Evolutionary conservation across 2,113 vertebrate species (phyloP), one percentile per base, ranked within the genome.

Genomic region (Chascanopsetta lugubris): DNA sequence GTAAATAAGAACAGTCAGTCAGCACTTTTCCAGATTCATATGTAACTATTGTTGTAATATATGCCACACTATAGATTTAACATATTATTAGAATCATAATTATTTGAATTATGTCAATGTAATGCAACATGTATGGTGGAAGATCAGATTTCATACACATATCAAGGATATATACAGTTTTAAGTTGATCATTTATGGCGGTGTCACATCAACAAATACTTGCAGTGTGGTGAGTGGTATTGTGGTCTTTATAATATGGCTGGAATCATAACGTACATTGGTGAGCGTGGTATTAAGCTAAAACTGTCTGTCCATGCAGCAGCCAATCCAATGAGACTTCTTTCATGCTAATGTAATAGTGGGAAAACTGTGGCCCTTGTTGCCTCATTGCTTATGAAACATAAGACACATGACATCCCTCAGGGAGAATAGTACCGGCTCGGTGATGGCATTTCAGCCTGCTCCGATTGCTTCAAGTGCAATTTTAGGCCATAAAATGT

Each of bases 401-500:
- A n/a, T n/a, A n/a, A 67, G 66, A 79, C 57, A 66, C 40, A 43
- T 30, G 22, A 57, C 61, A 57, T 50, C 57, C 80, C 75, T 69
- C 29, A 6, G 72, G 84, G 69, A 74, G 53, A 79, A 74, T 67
- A 67, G 63, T 83, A 61, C 72, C 57, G 55, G 63, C 70, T 59
- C 29, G 8, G 61, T 69, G 75, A 83, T 67, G 62, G 47, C 62
- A 76, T 79, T 80, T 83, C 67, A 79, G 29, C 24, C 62, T 68
- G 64, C 69, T 79, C 59, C 69, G 71, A 70, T 72, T 20, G 67
- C 53, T 82, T 84, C 74, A 55, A 50, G 57, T 61, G 67, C 63
- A 69, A 78, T 79, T 79, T 50, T 51, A 42, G 55, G 67, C 54
- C 56, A 81, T 82, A 77, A 80, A 81, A 75, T n/a, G 51, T 49